These are phyloP conservation scores for Cryptomyrus ogoouensis DNA, from an alignment of 2,113 vertebrate species.

Conservation along the genomic window DNA sequence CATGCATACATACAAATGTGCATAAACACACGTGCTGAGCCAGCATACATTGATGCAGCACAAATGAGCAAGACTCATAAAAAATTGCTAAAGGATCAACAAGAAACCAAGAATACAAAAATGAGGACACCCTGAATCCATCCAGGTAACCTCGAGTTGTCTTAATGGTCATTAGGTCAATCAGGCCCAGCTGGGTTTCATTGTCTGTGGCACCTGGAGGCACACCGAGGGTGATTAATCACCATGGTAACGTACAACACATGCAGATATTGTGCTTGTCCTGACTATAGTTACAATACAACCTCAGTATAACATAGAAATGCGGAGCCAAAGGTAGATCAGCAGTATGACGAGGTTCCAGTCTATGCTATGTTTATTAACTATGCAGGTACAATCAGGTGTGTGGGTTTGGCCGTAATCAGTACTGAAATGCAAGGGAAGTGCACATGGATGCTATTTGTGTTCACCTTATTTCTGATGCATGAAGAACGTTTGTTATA, in stretches of 20 bases:
- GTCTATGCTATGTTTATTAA: neutral
- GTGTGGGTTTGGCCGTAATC: neutral
- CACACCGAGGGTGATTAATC: neutral
- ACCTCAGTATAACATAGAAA: neutral
- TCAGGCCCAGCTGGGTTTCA: neutral
- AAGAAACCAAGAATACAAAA: neutral
- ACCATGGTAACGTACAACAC: neutral
- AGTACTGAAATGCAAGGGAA: neutral
- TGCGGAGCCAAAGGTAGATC: neutral
- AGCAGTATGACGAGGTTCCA: neutral
- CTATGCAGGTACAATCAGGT: neutral
- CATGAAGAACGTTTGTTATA: neutral
- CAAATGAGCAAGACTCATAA: neutral
- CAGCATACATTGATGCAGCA: neutral
- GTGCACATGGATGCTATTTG: neutral
- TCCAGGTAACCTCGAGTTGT: neutral
- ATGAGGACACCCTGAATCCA: neutral
- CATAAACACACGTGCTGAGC: neutral
- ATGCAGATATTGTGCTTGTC: neutral
- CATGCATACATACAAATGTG: neutral
- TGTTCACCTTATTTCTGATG: neutral
- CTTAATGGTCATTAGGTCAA: neutral
- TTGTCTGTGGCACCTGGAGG: neutral
- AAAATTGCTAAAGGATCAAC: neutral
- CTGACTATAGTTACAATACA: neutral